A percentile compares a stretch with the other conserved stretches of the same genome.
phyloP scores from a whole-genome alignment of 2,888 invertebrate species.

The Ligdia adustata region DNA sequence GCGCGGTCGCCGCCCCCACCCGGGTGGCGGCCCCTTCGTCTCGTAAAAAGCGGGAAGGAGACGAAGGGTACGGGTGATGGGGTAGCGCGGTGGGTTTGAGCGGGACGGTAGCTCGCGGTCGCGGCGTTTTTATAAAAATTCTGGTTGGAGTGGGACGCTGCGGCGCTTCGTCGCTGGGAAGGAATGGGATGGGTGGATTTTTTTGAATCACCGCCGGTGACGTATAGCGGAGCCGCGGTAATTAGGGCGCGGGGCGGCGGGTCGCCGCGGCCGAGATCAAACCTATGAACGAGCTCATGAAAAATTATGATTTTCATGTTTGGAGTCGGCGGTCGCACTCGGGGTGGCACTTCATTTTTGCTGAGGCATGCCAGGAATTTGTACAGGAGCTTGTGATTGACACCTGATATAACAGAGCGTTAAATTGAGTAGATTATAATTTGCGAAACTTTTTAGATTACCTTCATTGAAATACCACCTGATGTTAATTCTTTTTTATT shows the following conservation, averaged over 20 bases:
- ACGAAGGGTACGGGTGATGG: constrained; percentile 78
- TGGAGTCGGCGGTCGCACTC: constrained; percentile 54
- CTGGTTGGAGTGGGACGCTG: constrained; percentile 70
- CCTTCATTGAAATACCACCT: constrained; percentile 1
- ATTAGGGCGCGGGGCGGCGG: constrained; percentile 83
- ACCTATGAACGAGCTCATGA: constrained; percentile 84
- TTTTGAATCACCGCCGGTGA: constrained; percentile 81
- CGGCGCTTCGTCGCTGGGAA: constrained; percentile 50
- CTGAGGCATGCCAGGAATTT: constrained; percentile 63
- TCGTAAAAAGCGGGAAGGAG: constrained; percentile 85
- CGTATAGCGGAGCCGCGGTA: constrained; percentile 80
- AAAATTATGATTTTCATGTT: constrained; percentile 82
- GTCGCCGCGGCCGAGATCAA: constrained; percentile 81
- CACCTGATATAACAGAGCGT: constrained; percentile 47
- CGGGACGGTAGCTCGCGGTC: constrained; percentile 79
- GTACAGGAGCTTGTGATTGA: constrained; percentile 50
- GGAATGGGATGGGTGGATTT: constrained; percentile 78
- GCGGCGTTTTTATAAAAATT: constrained; percentile 84
- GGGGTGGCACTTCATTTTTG: constrained; percentile 71
- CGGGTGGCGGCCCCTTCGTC: constrained; percentile 81
- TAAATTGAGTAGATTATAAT: constrained; percentile 35
- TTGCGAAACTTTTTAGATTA: constrained; percentile 8
- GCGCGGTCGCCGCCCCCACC: constrained; percentile 81
- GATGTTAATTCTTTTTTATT: neutral
- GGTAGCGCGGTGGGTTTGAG: constrained; percentile 74